A percentile compares a stretch with the other conserved stretches of the same genome.
Conservation (phyloP, 2,888 invertebrate species). For the Caenorhabditis imperialis region DNA sequence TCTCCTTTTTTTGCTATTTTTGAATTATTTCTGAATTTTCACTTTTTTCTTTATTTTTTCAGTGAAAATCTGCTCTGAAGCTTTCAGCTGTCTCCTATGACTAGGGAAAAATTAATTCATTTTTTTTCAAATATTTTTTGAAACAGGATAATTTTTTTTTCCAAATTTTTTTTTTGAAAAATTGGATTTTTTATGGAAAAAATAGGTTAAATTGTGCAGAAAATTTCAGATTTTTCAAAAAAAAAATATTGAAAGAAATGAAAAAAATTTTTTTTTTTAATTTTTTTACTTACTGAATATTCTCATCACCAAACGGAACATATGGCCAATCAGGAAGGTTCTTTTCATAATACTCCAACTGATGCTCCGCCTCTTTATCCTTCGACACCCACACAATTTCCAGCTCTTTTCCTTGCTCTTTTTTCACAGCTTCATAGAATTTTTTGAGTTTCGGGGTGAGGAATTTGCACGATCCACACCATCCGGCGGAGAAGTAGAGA, state of each 20-base stretch:
- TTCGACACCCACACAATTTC: constrained; percentile 73
- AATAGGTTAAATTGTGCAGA: too few species aligned
- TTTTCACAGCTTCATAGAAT: constrained; percentile 68
- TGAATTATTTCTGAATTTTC: too few species aligned
- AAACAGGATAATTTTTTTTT: too few species aligned
- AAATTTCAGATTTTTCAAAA: constrained; percentile 1
- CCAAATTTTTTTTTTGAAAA: too few species aligned
- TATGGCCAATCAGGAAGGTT: constrained; percentile 72
- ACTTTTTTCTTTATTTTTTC: too few species aligned
- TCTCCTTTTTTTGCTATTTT: too few species aligned
- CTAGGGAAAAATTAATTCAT: too few species aligned
- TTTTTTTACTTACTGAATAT: constrained; percentile 61
- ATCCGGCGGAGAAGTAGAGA: constrained; percentile 74
- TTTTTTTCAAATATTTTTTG: too few species aligned
- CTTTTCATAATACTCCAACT: constrained; percentile 72
- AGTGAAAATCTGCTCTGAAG: too few species aligned
- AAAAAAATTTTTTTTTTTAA: background rate
- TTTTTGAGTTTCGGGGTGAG: constrained; percentile 73
- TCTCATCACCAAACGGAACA: constrained; percentile 69
- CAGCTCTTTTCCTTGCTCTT: constrained; percentile 45
- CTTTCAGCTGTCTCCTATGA: too few species aligned
- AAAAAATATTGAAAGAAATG: background rate
- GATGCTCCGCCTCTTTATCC: constrained; percentile 69
- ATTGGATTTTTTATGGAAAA: too few species aligned
- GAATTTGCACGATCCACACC: constrained; percentile 72